phyloP scores from a whole-genome alignment of 2,113 vertebrate species.

The Pleuronectes platessa region DNA sequence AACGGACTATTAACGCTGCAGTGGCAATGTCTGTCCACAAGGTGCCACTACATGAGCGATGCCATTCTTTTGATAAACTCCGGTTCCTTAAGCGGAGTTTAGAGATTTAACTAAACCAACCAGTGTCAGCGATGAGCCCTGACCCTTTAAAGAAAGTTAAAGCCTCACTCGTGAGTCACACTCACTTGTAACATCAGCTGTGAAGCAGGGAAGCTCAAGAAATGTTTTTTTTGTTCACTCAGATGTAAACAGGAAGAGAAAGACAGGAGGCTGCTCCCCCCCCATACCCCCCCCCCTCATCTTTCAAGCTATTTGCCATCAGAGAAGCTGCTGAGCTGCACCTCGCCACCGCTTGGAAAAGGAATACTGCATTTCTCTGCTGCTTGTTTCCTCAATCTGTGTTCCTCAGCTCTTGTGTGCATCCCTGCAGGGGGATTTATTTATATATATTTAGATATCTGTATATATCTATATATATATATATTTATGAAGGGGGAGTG shows the following conservation, averaged over 20 bases:
- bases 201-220: slow-evolving; percentile 21
- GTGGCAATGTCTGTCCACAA: slow-evolving; percentile 42
- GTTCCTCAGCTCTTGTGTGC: slow-evolving; percentile 60
- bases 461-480: background rate
- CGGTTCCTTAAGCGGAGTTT: background rate
- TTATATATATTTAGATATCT: background rate
- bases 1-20: slow-evolving; percentile 25
- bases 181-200: background rate
- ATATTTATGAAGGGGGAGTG: background rate
- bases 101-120: background rate
- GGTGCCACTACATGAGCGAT: slow-evolving; percentile 32
- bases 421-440: slow-evolving; percentile 1
- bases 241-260: slow-evolving; percentile 20
- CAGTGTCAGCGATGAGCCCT: background rate
- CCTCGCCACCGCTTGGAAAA: slow-evolving; percentile 48
- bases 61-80: background rate
- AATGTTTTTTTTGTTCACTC: slow-evolving; percentile 16
- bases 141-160: background rate
- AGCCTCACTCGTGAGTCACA: background rate
- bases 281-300: background rate
- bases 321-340: slow-evolving; percentile 14
- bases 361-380: slow-evolving; percentile 75
- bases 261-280: slow-evolving; percentile 12
- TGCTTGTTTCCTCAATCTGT: slow-evolving; percentile 50
- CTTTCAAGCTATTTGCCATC: background rate